A percentile compares a stretch with the other conserved stretches of the same genome.
These are phyloP conservation scores for Temnopleurus reevesii DNA, from an alignment of 53 echinoderm and acorn worm species.

Conservation along the genomic window DNA sequence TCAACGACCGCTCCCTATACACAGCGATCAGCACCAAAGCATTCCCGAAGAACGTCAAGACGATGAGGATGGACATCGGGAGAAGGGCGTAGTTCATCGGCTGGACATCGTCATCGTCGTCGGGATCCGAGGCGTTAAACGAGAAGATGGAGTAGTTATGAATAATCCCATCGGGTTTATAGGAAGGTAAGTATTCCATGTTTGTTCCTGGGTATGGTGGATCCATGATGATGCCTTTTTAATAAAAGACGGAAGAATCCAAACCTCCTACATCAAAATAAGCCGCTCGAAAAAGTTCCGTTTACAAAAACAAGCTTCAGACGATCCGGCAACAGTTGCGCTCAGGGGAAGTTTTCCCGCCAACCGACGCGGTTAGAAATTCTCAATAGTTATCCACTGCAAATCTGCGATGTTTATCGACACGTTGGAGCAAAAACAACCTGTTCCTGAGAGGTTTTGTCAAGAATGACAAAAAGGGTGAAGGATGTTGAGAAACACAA, in stretches of 20 bases:
- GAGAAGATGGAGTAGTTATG: not conserved
- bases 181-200: conserved; percentile 58
- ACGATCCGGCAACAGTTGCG: not conserved
- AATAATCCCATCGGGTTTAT: not conserved
- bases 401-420: not conserved
- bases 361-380: not conserved
- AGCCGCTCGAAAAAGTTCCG: not conserved
- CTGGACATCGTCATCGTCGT: not conserved
- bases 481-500: not conserved
- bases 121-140: not conserved
- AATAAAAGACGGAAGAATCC: not conserved
- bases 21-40: conserved; percentile 92
- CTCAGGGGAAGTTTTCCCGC: not conserved
- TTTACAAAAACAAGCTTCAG: not conserved
- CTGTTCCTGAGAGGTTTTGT: not conserved
- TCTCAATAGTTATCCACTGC: not conserved
- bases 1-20: conserved; percentile 82
- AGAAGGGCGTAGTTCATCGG: conserved; percentile 56
- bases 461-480: not conserved
- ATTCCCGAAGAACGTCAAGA: conserved; percentile 93
- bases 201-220: conserved; percentile 31
- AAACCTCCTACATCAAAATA: not conserved
- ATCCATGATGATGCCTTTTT: not conserved
- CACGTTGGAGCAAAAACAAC: not conserved
- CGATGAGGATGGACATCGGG: conserved; percentile 72